Conservation (phyloP, 2,888 invertebrate genomes). For the Lochmaea crataegi region DNA sequence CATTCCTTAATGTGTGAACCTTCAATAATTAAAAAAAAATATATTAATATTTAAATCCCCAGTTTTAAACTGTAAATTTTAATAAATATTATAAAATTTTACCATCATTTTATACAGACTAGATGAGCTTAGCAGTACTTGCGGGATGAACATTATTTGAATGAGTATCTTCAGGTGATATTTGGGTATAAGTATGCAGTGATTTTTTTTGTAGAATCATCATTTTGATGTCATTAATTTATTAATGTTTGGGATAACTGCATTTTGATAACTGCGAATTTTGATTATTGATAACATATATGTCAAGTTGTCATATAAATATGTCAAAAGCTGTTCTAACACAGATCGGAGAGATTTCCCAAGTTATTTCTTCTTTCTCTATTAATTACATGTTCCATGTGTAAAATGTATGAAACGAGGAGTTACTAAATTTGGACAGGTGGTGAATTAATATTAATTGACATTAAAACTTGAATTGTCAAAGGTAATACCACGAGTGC, state of each 20-base stretch:
- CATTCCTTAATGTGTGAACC: slow-evolving; percentile 75
- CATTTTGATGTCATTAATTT: not conserved
- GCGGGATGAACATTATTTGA: slow-evolving; percentile 1
- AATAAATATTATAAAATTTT: not conserved
- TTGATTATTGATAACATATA: not conserved
- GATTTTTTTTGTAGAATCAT: not conserved
- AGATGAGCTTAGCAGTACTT: not conserved
- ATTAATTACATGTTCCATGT: too few relatives aligned
- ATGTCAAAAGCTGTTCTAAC: not conserved
- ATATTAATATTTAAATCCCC: not conserved
- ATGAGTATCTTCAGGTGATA: not conserved
- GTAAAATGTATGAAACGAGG: too few relatives aligned
- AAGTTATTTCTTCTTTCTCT: too few relatives aligned
- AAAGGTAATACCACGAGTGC: too few relatives aligned
- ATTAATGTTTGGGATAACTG: not conserved
- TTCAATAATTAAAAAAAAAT: slow-evolving; percentile 59
- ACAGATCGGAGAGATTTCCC: too few relatives aligned
- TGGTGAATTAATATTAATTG: too few relatives aligned
- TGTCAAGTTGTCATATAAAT: not conserved
- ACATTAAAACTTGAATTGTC: too few relatives aligned
- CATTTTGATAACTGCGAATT: not conserved
- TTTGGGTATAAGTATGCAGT: not conserved
- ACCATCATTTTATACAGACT: not conserved
- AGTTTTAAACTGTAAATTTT: too few relatives aligned
- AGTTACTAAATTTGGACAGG: too few relatives aligned